Conservation (phyloP, 2,888 invertebrate genomes). For the Notocelia uddmanniana region DNA sequence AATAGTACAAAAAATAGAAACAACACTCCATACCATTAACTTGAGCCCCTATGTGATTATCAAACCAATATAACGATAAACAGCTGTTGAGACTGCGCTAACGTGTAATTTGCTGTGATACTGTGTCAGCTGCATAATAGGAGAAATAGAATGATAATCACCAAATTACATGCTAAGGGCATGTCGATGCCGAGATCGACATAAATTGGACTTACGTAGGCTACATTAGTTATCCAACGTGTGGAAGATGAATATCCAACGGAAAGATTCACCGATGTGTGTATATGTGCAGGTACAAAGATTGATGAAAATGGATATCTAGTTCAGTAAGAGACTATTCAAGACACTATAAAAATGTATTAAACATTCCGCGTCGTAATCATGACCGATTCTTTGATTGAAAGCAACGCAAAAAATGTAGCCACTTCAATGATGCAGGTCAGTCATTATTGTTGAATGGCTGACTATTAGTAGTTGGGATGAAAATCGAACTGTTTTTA, state of each 20-base stretch:
- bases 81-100: constrained; percentile 58
- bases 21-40: constrained; percentile 27
- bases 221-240: neutral
- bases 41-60: constrained; percentile 59
- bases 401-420: neutral
- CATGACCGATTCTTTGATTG: neutral
- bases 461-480: neutral
- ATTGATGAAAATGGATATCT: neutral
- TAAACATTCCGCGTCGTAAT: constrained; percentile 4
- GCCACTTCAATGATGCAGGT: constrained; percentile 1
- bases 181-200: constrained; percentile 52
- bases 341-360: neutral
- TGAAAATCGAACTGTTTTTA: neutral
- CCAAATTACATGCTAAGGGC: constrained; percentile 65
- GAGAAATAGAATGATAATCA: constrained; percentile 68
- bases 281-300: neutral
- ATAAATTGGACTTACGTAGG: constrained; percentile 17
- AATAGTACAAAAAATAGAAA: constrained; percentile 20
- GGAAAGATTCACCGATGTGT: neutral
- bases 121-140: constrained; percentile 57
- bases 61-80: constrained; percentile 63
- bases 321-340: neutral
- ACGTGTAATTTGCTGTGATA: constrained; percentile 69
- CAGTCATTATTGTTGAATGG: neutral
- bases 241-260: neutral